These are phyloP conservation scores for Heterotilapia buettikoferi DNA, from an alignment of 2,113 vertebrate species.

Conservation along the genomic window DNA sequence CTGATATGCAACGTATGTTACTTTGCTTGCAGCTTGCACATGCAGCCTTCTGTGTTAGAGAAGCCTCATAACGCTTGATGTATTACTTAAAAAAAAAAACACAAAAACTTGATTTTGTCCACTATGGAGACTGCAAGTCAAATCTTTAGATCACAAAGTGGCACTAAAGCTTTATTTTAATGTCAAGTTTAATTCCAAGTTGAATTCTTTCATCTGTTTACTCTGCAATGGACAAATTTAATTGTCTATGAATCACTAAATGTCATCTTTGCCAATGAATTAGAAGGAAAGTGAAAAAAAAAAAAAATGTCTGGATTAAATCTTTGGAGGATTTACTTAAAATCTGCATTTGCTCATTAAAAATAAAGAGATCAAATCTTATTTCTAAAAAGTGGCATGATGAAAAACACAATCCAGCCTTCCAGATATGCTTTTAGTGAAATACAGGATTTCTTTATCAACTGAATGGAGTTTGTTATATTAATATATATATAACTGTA, in stretches of 20 bases:
- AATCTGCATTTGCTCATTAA: neutral
- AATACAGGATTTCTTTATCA: neutral
- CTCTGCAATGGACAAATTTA: neutral
- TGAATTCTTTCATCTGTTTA: neutral
- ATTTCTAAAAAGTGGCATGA: neutral
- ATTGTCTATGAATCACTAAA: neutral
- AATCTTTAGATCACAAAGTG: neutral
- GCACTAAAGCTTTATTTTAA: neutral
- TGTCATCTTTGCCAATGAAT: neutral
- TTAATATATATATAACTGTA: neutral
- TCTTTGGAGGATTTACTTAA: neutral
- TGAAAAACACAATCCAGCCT: neutral
- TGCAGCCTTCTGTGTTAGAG: neutral
- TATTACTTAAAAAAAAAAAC: neutral
- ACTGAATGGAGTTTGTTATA: neutral
- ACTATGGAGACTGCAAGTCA: neutral
- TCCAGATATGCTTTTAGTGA: neutral
- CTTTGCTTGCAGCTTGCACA: constrained; percentile 15
- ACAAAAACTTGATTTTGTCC: neutral
- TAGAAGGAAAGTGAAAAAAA: neutral
- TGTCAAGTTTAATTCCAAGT: neutral
- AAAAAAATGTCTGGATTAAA: neutral
- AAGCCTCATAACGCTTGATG: neutral
- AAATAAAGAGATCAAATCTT: neutral
- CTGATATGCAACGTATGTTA: constrained; percentile 10